phyloP scores from a whole-genome alignment of 2,113 vertebrate genomes.

The Thamnophis sirtalis region DNA sequence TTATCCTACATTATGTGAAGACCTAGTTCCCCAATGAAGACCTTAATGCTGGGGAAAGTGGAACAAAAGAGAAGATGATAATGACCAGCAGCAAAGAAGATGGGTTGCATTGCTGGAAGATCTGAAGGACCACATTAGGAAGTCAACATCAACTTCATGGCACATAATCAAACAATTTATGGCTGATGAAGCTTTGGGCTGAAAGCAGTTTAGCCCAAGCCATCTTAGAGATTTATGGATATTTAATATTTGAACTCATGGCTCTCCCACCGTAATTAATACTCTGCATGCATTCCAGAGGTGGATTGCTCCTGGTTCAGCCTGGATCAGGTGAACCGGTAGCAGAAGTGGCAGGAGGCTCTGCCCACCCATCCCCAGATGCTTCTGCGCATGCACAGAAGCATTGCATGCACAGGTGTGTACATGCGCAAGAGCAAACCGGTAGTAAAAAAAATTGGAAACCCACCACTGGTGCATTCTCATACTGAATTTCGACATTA shows the following conservation, averaged over 20 bases:
- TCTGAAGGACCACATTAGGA: background rate
- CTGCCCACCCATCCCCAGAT: too few relatives aligned
- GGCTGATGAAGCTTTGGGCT: background rate
- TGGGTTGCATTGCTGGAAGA: background rate
- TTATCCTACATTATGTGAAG: background rate
- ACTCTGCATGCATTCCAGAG: background rate
- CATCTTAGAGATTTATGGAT: background rate
- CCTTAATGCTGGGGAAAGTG: background rate
- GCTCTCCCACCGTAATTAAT: background rate
- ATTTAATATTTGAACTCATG: background rate
- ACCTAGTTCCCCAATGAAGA: background rate
- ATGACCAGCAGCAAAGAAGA: background rate
- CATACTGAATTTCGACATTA: background rate
- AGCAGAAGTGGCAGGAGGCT: too few relatives aligned
- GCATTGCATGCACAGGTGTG: too few relatives aligned
- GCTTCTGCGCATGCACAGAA: too few relatives aligned
- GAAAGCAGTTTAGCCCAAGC: background rate
- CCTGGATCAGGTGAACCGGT: too few relatives aligned
- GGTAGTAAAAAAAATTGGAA: too few relatives aligned
- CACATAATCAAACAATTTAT: background rate
- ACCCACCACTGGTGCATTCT: background rate
- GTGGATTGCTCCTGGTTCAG: too few relatives aligned
- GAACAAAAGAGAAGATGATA: background rate
- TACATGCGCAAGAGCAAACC: too few relatives aligned
- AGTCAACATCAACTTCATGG: background rate